Evolutionary conservation across 2,113 vertebrate genomes (phyloP).

Genomic region (Daphoenositta chrysoptera): DNA sequence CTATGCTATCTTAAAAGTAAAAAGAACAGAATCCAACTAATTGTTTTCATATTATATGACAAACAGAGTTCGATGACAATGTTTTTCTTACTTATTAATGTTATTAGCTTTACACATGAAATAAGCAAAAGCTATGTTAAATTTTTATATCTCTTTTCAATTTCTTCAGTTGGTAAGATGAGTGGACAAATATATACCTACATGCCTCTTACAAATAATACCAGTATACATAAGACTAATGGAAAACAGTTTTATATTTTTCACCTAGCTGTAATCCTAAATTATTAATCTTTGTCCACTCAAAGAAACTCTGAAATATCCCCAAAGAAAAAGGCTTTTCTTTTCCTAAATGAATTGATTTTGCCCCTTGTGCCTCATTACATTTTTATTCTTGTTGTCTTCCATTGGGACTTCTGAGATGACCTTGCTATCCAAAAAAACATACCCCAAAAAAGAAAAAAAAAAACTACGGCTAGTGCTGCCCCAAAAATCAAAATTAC

Average conservation of each 20-base stretch:
- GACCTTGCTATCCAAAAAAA: not conserved
- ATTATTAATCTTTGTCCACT: not conserved
- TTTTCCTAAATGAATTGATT: not conserved
- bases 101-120: not conserved
- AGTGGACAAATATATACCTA: rapidly evolving
- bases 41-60: not conserved
- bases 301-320: not conserved
- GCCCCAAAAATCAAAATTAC: not conserved
- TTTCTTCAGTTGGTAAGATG: not conserved
- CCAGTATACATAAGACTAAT: not conserved
- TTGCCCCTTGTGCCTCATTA: not conserved
- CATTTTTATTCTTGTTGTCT: not conserved
- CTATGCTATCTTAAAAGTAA: not conserved
- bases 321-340: not conserved
- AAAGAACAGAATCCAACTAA: not conserved
- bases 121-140: not conserved
- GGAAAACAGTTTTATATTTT: not conserved
- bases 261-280: not conserved
- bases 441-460: rapidly evolving
- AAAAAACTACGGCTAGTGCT: rapidly evolving
- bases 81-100: not conserved
- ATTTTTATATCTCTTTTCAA: not conserved
- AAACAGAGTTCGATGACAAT: not conserved
- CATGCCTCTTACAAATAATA: not conserved
- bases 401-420: not conserved